Percentiles rank a stretch among this genome's conserved stretches.
Conservation (phyloP, 1,140 invertebrate species). For the Drosophila oshimai region DNA sequence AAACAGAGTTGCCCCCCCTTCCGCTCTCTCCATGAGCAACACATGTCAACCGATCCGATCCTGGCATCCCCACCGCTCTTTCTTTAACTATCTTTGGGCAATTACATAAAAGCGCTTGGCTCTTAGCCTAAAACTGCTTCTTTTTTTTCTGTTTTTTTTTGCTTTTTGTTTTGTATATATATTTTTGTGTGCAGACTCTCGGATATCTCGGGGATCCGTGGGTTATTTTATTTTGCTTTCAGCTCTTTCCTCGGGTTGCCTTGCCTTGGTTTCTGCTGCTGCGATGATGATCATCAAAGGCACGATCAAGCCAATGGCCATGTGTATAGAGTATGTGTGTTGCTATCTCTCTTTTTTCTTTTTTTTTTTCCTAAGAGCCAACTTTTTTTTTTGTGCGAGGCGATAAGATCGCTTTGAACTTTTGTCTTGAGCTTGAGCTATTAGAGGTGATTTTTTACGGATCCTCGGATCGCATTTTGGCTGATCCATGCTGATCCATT, state of each 20-base stretch:
- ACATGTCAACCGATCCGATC: slow-evolving; percentile 22
- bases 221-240: slow-evolving; percentile 16
- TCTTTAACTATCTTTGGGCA: slow-evolving; percentile 56
- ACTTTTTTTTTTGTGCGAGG: slow-evolving; percentile 1
- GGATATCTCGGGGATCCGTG: slow-evolving; percentile 2
- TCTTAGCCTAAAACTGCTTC: slow-evolving; percentile 57
- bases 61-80: not conserved
- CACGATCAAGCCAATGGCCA: slow-evolving; percentile 61
- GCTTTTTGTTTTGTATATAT: slow-evolving; percentile 12
- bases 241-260: not conserved
- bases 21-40: not conserved
- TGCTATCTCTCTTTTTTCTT: slow-evolving; percentile 4
- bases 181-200: slow-evolving; percentile 7
- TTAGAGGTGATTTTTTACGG: slow-evolving; percentile 28
- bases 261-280: slow-evolving; percentile 13
- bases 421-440: slow-evolving; percentile 45
- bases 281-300: slow-evolving; percentile 62
- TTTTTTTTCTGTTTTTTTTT: slow-evolving; percentile 2
- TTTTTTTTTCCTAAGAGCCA: too few species aligned
- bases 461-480: slow-evolving; percentile 29
- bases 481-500: slow-evolving; percentile 47
- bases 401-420: slow-evolving; percentile 58
- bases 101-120: slow-evolving; percentile 76
- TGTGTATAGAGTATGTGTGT: slow-evolving; percentile 23
- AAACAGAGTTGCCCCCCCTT: slow-evolving; percentile 5